phyloP scores from a whole-genome alignment of 1,140 invertebrate species.

The Doryteuthis pealeii region DNA sequence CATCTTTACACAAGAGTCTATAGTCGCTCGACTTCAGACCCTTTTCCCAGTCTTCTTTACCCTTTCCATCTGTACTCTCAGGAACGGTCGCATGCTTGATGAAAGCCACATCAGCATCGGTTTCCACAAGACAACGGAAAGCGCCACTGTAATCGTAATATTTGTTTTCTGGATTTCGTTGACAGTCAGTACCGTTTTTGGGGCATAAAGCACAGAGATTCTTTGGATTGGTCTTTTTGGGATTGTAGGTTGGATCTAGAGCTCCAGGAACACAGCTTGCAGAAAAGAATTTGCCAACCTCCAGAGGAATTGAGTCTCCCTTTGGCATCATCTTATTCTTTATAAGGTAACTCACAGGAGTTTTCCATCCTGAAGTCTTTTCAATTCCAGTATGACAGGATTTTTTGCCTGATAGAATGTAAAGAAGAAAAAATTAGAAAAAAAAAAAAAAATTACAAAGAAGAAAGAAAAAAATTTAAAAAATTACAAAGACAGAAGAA shows the following conservation, averaged over 20 bases:
- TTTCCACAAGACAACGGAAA: slow-evolving; percentile 87
- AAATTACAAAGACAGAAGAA: no score
- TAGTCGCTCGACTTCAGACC: slow-evolving; percentile 83
- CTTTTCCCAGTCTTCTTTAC: slow-evolving; percentile 83
- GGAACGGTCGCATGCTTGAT: slow-evolving; percentile 87
- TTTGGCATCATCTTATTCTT: slow-evolving; percentile 87
- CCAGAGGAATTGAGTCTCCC: slow-evolving; percentile 82
- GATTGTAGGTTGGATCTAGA: slow-evolving; percentile 75
- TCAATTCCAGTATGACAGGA: slow-evolving; percentile 90
- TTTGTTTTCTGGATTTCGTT: slow-evolving; percentile 78
- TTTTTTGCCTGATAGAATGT: slow-evolving; percentile 28
- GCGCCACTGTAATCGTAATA: slow-evolving; percentile 87
- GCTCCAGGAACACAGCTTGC: slow-evolving; percentile 88
- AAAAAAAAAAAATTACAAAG: no score
- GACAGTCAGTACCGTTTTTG: slow-evolving; percentile 72
- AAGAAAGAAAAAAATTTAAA: no score
- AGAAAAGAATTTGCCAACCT: slow-evolving; percentile 85
- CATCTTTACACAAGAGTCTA: slow-evolving; percentile 87
- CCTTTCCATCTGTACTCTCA: slow-evolving; percentile 84
- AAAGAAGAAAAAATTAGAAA: neutral
- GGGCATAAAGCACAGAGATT: slow-evolving; percentile 88
- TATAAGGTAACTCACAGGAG: slow-evolving; percentile 86
- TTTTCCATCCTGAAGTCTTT: slow-evolving; percentile 89
- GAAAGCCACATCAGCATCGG: slow-evolving; percentile 77
- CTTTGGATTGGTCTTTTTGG: slow-evolving; percentile 69